phyloP scores from a whole-genome alignment of 2,888 invertebrate genomes.

The Meloe dianella region DNA sequence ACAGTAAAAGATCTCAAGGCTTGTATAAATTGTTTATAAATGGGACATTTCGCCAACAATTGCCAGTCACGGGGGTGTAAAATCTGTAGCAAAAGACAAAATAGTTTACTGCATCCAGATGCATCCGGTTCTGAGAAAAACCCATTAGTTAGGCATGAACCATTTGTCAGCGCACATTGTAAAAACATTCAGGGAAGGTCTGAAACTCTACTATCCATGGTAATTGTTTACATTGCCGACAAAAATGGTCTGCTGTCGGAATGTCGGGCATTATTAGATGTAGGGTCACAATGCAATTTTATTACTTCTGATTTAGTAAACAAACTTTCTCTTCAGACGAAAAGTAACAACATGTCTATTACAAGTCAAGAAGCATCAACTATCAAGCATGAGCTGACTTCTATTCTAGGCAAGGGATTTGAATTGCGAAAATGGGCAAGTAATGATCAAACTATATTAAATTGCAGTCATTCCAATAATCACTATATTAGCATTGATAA shows the following conservation, averaged over 20 bases:
- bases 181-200: not conserved
- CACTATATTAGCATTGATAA: conserved; percentile 19
- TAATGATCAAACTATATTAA: not conserved
- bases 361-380: conserved; percentile 13
- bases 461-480: conserved; percentile 1
- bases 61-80: conserved; percentile 22
- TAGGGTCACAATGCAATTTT: conserved; percentile 28
- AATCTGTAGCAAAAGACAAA: conserved; percentile 25
- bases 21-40: conserved; percentile 29
- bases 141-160: not conserved
- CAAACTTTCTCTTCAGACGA: conserved; percentile 14
- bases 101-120: conserved; percentile 22
- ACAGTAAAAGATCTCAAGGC: conserved; percentile 13
- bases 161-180: not conserved
- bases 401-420: conserved; percentile 14
- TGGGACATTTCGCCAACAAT: conserved; percentile 17
- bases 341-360: conserved; percentile 16
- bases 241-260: conserved; percentile 14
- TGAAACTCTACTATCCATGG: conserved; percentile 20
- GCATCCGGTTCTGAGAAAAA: not conserved
- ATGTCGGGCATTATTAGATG: conserved; percentile 27
- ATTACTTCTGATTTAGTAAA: conserved; percentile 15
- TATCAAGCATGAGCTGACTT: not conserved
- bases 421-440: conserved; percentile 21
- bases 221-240: conserved; percentile 19